Base-by-base conservation (phyloP, 92 coral and sea anemone genomes). In the Bergia sp. region DNA sequence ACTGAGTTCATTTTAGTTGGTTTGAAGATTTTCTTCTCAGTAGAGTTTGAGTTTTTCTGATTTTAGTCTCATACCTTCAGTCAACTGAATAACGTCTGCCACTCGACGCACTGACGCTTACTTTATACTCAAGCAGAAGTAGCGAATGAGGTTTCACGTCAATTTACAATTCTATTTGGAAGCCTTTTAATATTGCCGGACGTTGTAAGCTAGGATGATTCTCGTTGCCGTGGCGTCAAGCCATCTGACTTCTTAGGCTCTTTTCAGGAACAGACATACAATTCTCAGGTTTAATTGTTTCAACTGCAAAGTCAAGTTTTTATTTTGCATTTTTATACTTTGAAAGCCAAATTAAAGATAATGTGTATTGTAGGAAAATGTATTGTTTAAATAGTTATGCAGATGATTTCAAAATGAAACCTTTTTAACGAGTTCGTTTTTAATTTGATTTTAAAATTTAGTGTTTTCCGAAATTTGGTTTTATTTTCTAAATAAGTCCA, bases 51-150 rank as follows among this genome's bases (percentile, higher is more conserved):
- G 79, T 13, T 43, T 20, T 44, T 20, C 47, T 37, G 43, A 39
- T 55, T n/a, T 37, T 74, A 29, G 21, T 15, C 44, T 13, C 20
- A 37, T 47, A 12, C 50, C 41, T 84, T 38, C 15, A 11, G 78
- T 36, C 38, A 47, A 8, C 61, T 8, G 40, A 84, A 71, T 84
- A 45, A 44, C 53, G 23, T 36, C 29, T 21, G 57, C 7, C 40
- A 7, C 40, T 37, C 16, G 49, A 13, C 11, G 86, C 75, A 7
- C 41, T 81, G 87, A 84, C 41, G 5, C 23, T 71, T 84, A 71
- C 29, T 71, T 45, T 84, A 45, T 84, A 43, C 42, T 84, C 77
- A 84, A 69, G 37, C 61, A 71, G 23, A 21, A 61, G 23, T 23
- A n/a, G 37, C 77, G 37, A 71, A 69, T 84, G 36, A 45, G 43